A percentile compares a stretch with the other conserved stretches of the same genome.
Conservation (phyloP, 2,888 invertebrate species). For the Heliothis peltigera region DNA sequence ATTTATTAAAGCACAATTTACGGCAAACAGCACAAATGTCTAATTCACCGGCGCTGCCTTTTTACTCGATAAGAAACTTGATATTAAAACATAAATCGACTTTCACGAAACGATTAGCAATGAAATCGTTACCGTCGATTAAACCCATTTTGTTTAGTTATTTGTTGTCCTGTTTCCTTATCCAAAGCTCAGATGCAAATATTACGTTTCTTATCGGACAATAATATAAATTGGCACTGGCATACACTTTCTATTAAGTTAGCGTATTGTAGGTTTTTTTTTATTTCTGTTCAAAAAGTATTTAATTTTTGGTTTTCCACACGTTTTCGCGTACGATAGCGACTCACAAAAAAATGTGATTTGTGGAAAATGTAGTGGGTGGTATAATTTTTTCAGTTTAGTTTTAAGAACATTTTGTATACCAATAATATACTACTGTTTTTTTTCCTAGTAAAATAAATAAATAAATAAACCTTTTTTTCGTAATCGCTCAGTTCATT, state of each 20-base stretch:
- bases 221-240: constrained; percentile 68
- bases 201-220: constrained; percentile 64
- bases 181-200: constrained; percentile 65
- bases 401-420: too few species aligned
- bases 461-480: too few species aligned
- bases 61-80: constrained; percentile 53
- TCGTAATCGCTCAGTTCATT: too few species aligned
- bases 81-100: constrained; percentile 64
- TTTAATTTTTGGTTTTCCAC: neutral
- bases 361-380: too few species aligned
- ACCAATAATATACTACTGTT: too few species aligned
- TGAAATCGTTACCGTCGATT: constrained; percentile 64
- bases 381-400: too few species aligned
- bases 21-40: constrained; percentile 15
- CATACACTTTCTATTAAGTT: constrained; percentile 67
- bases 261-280: constrained; percentile 62
- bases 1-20: constrained; percentile 33
- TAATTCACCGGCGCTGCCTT: constrained; percentile 37
- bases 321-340: too few species aligned
- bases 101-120: constrained; percentile 66
- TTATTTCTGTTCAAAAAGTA: constrained; percentile 42
- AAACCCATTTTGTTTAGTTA: constrained; percentile 64
- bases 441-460: too few species aligned
- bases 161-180: constrained; percentile 66
- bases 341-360: too few species aligned